Evolutionary conservation across 2,113 vertebrate species (phyloP).

Genomic region (Hyperoodon ampullatus): DNA sequence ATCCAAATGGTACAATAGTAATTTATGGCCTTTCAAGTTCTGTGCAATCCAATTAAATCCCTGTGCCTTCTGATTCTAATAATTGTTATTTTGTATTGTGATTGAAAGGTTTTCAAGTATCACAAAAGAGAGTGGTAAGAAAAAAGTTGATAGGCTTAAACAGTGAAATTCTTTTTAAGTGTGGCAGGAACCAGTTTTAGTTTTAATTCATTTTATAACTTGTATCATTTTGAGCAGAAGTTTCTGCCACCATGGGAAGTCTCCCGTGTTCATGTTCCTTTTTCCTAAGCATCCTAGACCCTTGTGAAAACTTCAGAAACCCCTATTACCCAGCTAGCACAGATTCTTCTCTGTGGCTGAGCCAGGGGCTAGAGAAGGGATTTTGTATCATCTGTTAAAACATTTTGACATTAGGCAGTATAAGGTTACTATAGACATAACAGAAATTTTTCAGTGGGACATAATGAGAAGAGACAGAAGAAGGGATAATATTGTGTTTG

Average conservation of each 20-base stretch:
- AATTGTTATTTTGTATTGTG: conserved; percentile 39
- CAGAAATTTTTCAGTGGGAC: background rate
- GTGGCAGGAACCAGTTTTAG: background rate
- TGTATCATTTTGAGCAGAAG: background rate
- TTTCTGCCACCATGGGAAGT: background rate
- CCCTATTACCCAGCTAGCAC: background rate
- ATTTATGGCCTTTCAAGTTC: conserved; percentile 39
- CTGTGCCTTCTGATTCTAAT: conserved; percentile 15
- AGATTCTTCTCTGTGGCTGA: background rate
- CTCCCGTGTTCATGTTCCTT: background rate
- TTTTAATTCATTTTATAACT: background rate
- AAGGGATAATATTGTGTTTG: background rate
- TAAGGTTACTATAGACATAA: background rate
- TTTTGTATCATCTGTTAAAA: background rate
- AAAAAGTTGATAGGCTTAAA: conserved; percentile 15
- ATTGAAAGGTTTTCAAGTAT: background rate
- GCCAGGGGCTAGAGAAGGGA: rapidly evolving
- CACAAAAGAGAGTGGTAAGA: background rate
- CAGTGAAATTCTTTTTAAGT: background rate
- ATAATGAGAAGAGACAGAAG: background rate
- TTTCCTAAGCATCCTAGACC: background rate
- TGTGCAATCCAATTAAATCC: conserved; percentile 37
- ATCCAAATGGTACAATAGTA: background rate
- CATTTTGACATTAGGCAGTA: background rate
- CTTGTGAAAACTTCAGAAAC: background rate